Conservation (phyloP, 2,113 vertebrate genomes). For the Chrysochloris asiatica region DNA sequence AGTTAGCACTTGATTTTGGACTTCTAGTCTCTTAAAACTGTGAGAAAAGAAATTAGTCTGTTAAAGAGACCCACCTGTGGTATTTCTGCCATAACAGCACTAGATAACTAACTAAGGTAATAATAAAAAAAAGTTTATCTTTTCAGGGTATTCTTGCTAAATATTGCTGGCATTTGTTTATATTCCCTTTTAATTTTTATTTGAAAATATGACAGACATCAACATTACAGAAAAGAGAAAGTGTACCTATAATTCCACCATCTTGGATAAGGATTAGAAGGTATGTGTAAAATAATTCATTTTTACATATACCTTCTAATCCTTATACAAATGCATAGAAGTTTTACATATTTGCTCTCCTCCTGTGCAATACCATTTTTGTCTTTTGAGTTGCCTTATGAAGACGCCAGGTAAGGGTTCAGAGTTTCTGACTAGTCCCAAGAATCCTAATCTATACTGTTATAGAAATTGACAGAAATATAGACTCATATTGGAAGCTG, state of each 20-base stretch:
- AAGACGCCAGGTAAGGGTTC: background rate
- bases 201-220: constrained; percentile 23
- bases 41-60: background rate
- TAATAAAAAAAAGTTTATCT: background rate
- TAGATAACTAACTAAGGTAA: background rate
- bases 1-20: too few relatives aligned
- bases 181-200: background rate
- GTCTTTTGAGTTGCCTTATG: background rate
- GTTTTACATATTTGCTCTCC: constrained; percentile 4
- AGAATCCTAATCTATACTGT: background rate
- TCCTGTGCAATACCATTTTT: background rate
- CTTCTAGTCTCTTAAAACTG: background rate
- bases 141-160: constrained; percentile 18
- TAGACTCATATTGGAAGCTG: background rate
- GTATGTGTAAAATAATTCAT: too few relatives aligned
- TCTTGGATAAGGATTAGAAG: too few relatives aligned
- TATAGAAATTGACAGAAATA: constrained; percentile 14
- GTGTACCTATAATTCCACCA: background rate
- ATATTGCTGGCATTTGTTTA: background rate
- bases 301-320: constrained; percentile 3
- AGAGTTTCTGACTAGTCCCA: constrained; percentile 12
- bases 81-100: too few relatives aligned
- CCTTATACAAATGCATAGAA: background rate
- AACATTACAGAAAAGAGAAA: background rate
- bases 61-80: background rate